Conservation (phyloP, 2,888 invertebrate genomes). For the Melinopterus prodromus region DNA sequence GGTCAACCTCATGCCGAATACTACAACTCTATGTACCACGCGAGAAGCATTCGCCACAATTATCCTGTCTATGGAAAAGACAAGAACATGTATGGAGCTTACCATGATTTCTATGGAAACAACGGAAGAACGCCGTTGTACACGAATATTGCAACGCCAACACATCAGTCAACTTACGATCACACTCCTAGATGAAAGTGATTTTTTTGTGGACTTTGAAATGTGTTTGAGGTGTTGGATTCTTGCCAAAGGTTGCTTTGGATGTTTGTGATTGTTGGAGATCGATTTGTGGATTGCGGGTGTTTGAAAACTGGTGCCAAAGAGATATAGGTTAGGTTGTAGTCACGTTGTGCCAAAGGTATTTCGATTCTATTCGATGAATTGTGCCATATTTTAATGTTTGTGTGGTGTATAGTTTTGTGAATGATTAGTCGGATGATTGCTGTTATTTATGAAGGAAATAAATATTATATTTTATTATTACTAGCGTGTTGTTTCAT, state of each 20-base stretch:
- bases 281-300: too few relatives aligned
- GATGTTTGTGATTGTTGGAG: too few relatives aligned
- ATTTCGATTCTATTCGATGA: not conserved
- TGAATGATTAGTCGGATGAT: slow-evolving; percentile 13
- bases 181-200: slow-evolving; percentile 49
- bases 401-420: not conserved
- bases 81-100: slow-evolving; percentile 56
- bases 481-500: slow-evolving; percentile 28
- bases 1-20: slow-evolving; percentile 72
- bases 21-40: slow-evolving; percentile 73
- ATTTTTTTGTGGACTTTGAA: not conserved
- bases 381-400: not conserved
- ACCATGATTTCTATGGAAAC: slow-evolving; percentile 54
- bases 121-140: slow-evolving; percentile 10
- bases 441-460: slow-evolving; percentile 35
- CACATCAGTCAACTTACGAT: slow-evolving; percentile 53
- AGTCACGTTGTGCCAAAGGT: not conserved
- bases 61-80: slow-evolving; percentile 57
- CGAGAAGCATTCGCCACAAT: slow-evolving; percentile 61
- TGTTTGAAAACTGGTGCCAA: not conserved
- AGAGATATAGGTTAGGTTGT: not conserved
- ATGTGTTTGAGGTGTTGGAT: not conserved
- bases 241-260: not conserved
- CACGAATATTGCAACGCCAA: slow-evolving; percentile 49
- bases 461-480: slow-evolving; percentile 38